Evolutionary conservation across 2,888 invertebrate genomes (phyloP).

Genomic region (Nysson spinosus): DNA sequence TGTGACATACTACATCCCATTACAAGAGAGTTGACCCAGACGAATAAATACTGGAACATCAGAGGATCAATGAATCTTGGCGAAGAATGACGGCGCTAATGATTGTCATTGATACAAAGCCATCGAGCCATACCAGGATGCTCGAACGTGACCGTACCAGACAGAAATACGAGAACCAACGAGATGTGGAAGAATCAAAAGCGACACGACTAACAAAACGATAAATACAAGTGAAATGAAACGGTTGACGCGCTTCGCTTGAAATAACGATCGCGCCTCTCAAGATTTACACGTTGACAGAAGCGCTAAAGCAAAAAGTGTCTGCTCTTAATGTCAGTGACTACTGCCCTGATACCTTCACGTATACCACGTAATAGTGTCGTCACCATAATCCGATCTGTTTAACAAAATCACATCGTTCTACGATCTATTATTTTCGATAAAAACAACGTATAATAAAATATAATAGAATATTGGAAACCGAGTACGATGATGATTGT

Average conservation of each 20-base stretch:
- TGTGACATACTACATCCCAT: constrained; percentile 12
- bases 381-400: constrained; percentile 27
- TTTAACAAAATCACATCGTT: too few species aligned
- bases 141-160: constrained; percentile 31
- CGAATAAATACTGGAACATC: constrained; percentile 21
- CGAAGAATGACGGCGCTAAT: constrained; percentile 28
- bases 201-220: constrained; percentile 39
- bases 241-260: constrained; percentile 33
- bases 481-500: too few species aligned
- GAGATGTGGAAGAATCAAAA: constrained; percentile 53
- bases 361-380: constrained; percentile 13
- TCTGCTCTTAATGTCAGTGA: constrained; percentile 36
- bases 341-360: constrained; percentile 26
- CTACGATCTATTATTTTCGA: too few species aligned
- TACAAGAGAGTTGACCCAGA: constrained; percentile 29
- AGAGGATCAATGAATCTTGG: constrained; percentile 25
- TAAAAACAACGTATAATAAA: too few species aligned
- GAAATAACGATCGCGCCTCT: constrained; percentile 53
- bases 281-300: constrained; percentile 47
- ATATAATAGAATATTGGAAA: too few species aligned
- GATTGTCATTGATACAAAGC: constrained; percentile 51
- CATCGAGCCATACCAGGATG: constrained; percentile 18
- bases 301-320: constrained; percentile 31
- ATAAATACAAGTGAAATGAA: constrained; percentile 47
- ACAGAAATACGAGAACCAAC: constrained; percentile 36